Conservation (phyloP, 1,140 invertebrate species). For the Callitettix versicolor region DNA sequence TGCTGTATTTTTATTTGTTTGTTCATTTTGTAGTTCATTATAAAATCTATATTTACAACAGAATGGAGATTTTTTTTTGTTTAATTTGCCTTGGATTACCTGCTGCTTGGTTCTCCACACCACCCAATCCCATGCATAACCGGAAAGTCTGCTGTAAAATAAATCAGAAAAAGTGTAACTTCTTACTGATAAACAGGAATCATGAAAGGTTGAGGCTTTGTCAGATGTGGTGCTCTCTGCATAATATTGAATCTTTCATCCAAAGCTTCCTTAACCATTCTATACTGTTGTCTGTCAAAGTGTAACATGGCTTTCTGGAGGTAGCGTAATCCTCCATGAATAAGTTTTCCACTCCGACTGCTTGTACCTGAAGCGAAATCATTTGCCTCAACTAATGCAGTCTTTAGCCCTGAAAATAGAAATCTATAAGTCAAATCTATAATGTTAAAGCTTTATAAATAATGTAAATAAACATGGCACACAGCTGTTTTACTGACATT, state of each 20-base stretch:
- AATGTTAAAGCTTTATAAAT: no score
- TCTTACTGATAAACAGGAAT: conserved; percentile 92
- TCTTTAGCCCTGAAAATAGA: conserved; percentile 67
- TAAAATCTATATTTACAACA: no score
- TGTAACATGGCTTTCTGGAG: conserved; percentile 95
- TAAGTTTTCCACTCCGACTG: conserved; percentile 91
- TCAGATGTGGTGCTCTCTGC: conserved; percentile 90
- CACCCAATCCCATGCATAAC: no score
- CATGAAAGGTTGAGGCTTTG: conserved; percentile 95
- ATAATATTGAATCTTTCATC: conserved; percentile 90
- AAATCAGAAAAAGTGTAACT: no score
- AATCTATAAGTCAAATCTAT: not conserved
- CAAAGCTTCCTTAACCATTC: conserved; percentile 96
- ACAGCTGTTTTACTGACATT: no score
- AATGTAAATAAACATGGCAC: no score
- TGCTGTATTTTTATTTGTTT: no score
- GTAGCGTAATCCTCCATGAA: conserved; percentile 97
- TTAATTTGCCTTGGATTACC: no score
- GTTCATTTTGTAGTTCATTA: no score
- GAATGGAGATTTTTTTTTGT: no score
- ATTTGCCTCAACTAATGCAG: conserved; percentile 90
- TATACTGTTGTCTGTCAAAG: conserved; percentile 86
- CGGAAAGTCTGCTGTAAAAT: no score
- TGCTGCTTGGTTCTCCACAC: no score
- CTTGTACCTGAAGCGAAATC: conserved; percentile 97